Evolutionary conservation across 2,797 vertebrate species (phyloP).

Genomic region (Cuniculus paca): DNA sequence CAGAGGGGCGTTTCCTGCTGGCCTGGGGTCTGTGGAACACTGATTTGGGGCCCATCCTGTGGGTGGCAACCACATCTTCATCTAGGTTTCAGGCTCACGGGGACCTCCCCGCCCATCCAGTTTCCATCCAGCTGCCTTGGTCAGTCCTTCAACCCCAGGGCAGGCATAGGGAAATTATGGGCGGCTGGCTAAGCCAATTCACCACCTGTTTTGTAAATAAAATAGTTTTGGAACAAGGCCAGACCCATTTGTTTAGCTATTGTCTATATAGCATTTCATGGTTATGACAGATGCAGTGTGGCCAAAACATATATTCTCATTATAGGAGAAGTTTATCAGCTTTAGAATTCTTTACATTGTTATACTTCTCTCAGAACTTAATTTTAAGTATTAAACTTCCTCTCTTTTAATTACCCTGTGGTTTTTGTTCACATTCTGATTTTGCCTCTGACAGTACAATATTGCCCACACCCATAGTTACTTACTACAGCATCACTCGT

Average conservation of each 20-base stretch:
- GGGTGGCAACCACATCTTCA: not conserved
- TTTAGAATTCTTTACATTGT: not conserved
- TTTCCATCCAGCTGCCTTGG: not conserved
- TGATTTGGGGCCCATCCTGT: not conserved
- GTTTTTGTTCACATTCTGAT: conserved; percentile 6
- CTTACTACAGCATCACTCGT: conserved; percentile 6
- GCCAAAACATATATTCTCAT: not conserved
- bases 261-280: not conserved
- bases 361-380: not conserved
- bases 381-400: conserved; percentile 22
- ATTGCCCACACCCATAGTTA: not conserved
- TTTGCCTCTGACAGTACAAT: conserved; percentile 32
- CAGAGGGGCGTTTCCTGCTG: not conserved
- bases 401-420: conserved; percentile 44
- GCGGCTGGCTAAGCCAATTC: not conserved
- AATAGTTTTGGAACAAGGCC: not conserved
- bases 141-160: not conserved
- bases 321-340: not conserved
- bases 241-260: conserved; percentile 22
- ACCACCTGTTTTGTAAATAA: conserved; percentile 35
- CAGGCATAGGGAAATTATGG: not conserved
- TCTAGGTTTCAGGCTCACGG: not conserved
- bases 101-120: not conserved
- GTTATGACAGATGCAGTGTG: not conserved
- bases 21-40: not conserved